Conservation (phyloP, 1,140 invertebrate species). For the Cotesia vestalis region DNA sequence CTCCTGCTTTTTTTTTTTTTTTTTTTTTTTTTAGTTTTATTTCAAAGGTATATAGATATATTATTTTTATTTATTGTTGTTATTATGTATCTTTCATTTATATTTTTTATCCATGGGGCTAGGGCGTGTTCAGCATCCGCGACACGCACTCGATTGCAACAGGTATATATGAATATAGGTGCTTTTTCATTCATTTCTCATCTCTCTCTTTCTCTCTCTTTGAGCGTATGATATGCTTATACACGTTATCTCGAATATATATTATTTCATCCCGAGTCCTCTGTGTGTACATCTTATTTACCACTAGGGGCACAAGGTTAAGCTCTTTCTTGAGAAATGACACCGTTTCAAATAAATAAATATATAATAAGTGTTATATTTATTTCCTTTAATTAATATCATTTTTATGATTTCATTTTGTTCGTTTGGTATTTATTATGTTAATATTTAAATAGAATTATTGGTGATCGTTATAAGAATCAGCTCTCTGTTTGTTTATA, state of each 20-base stretch:
- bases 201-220: conserved; percentile 26
- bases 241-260: conserved; percentile 7
- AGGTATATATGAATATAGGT: conserved; percentile 9
- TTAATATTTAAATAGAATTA: no score
- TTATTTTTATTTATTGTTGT: conserved; percentile 16
- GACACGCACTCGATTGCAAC: conserved; percentile 16
- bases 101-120: conserved; percentile 8
- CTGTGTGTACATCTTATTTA: no score
- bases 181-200: conserved; percentile 33
- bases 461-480: no score
- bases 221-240: conserved; percentile 3
- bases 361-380: no score
- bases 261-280: not conserved
- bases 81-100: conserved; percentile 10
- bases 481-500: no score
- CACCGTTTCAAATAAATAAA: no score
- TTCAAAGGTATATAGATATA: no score
- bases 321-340: no score
- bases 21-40: conserved; percentile 13
- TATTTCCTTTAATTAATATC: no score
- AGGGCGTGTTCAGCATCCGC: conserved; percentile 29
- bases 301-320: no score
- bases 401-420: not conserved
- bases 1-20: conserved; percentile 17
- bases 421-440: no score